Evolutionary conservation across 2,113 vertebrate genomes (phyloP), one percentile per base, ranked within the genome.

Genomic region (Tringa solitaria): DNA sequence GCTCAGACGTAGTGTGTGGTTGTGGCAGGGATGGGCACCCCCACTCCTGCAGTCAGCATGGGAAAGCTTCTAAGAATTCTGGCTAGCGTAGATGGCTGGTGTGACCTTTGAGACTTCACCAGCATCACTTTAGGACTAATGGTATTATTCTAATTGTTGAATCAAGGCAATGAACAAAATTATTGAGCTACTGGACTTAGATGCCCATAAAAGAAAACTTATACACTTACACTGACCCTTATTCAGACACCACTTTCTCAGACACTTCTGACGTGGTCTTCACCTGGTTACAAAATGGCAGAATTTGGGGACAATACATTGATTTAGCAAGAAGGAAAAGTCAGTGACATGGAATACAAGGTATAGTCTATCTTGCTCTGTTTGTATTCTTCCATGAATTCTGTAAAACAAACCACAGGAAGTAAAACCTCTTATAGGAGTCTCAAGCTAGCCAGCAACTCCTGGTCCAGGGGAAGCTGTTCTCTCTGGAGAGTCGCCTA

Each of bases 21-120:
- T 8, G 3, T 0, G 32, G 5, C 32, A 46, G 18, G 54, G 76
- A 35, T 12, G 5, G 16, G 43, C 48, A 6, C 30, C 32, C 5
- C 7, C 21, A 14, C 20, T 37, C 57, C 19, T 12, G 5, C 33
- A 57, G 39, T 54, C 0, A 0, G n/a, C 33, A 56, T 18, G 21
- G n/a, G 43, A 53, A 84, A 69, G 22, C 20, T 63, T 28, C 26
- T 23, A 41, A 8, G 0, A 3, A 46, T 61, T 54, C 69, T 37
- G 69, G 24, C 33, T 43, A 3, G 14, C 16, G 7, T 6, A 10
- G 9, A 10, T 59, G 63, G 15, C n/a, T 50, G 32, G 8, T 21
- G 33, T 14, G 50, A 27, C n/a, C 48, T 54, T 41, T 27, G 33
- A 48, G 73, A 37, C 57, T 33, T n/a, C 60, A 64, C 16, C 45